Evolutionary conservation across 2,888 invertebrate genomes (phyloP).

Genomic region (Drosophila ustulata): DNA sequence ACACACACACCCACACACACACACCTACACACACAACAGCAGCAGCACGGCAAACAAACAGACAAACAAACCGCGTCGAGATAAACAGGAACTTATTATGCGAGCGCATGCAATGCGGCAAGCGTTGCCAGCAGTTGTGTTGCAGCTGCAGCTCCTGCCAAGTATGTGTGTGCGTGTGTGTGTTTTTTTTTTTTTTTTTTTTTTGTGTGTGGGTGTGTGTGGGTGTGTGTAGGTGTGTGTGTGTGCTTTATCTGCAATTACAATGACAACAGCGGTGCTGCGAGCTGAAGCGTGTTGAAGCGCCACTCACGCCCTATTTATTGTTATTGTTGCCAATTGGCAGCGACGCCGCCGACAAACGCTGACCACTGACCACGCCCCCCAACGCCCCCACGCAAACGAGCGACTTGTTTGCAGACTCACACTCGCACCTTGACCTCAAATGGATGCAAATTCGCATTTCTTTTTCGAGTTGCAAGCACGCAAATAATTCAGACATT

Average conservation of each 20-base stretch:
- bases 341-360: conserved; percentile 18
- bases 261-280: conserved; percentile 26
- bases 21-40: conserved; percentile 11
- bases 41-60: conserved; percentile 53
- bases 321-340: conserved; percentile 55
- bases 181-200: no score
- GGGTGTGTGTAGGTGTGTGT: background rate
- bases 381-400: conserved; percentile 11
- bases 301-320: conserved; percentile 38
- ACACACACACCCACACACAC: conserved; percentile 31
- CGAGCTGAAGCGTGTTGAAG: conserved; percentile 13
- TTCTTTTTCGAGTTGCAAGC: conserved; percentile 40
- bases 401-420: conserved; percentile 40
- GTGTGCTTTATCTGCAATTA: conserved; percentile 57
- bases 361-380: conserved; percentile 4
- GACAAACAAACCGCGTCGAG: conserved; percentile 62
- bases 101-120: conserved; percentile 66
- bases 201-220: conserved; percentile 1
- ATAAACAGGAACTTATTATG: conserved; percentile 80
- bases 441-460: conserved; percentile 3
- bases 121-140: conserved; percentile 20
- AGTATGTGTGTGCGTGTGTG: conserved; percentile 16
- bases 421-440: conserved; percentile 50
- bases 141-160: conserved; percentile 3
- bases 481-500: conserved; percentile 69